These are phyloP conservation scores for Gallinago stenura DNA, from an alignment of 2,797 vertebrate genomes.

Conservation along the genomic window DNA sequence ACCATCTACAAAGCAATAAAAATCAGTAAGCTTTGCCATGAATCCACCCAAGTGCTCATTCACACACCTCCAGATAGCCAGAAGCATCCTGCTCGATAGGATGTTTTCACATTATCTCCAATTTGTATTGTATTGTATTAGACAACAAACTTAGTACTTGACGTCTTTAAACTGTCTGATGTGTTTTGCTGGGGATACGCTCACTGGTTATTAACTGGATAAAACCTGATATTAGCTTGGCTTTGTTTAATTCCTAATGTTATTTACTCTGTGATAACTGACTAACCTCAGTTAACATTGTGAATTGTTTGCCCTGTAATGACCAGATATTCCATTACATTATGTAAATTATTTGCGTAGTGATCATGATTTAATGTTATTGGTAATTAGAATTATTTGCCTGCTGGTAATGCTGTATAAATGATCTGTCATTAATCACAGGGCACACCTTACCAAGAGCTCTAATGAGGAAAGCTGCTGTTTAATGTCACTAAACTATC, in stretches of 20 bases:
- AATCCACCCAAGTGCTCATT: not conserved
- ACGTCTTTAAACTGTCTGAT: not conserved
- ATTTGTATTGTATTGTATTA: slow-evolving; percentile 15
- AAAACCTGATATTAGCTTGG: slow-evolving; percentile 64
- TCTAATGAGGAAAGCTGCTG: slow-evolving; percentile 23
- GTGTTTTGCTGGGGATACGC: not conserved
- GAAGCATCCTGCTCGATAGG: not conserved
- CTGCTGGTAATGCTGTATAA: slow-evolving; percentile 56
- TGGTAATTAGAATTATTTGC: slow-evolving; percentile 73
- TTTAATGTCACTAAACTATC: not conserved
- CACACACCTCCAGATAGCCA: not conserved
- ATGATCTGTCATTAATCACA: slow-evolving; percentile 64
- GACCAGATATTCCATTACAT: slow-evolving; percentile 69
- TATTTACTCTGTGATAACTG: slow-evolving; percentile 71
- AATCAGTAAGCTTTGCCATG: not conserved
- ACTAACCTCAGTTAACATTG: slow-evolving; percentile 70
- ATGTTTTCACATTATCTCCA: not conserved
- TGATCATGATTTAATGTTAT: slow-evolving; percentile 68
- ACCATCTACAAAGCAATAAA: not conserved
- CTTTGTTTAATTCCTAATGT: slow-evolving; percentile 70
- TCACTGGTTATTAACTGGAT: slow-evolving; percentile 50
- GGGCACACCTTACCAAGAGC: slow-evolving; percentile 39
- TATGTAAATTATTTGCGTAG: slow-evolving; percentile 76
- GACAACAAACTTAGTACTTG: not conserved
- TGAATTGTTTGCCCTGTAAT: slow-evolving; percentile 71